These are phyloP conservation scores for Orientallactaga bullata DNA, from an alignment of 2,113 vertebrate species.

Conservation along the genomic window DNA sequence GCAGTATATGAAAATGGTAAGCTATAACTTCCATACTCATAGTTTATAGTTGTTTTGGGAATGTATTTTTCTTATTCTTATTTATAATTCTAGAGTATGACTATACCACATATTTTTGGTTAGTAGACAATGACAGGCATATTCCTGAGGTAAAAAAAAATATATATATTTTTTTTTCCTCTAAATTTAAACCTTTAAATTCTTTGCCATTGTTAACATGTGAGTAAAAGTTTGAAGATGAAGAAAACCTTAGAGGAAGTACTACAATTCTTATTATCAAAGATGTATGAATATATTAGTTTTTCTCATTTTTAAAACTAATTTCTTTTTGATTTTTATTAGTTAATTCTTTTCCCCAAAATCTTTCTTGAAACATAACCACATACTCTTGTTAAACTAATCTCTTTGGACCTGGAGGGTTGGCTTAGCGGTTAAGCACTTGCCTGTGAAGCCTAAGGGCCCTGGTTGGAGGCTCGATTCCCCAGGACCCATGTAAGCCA, in stretches of 20 bases:
- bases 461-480: no score
- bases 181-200: background rate
- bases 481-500: no score
- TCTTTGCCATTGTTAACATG: slow-evolving; percentile 1
- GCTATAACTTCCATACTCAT: background rate
- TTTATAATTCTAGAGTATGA: background rate
- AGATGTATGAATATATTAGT: background rate
- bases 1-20: background rate
- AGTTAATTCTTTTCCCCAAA: background rate
- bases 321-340: slow-evolving; percentile 17
- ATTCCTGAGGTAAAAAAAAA: background rate
- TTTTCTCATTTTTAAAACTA: background rate
- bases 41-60: background rate
- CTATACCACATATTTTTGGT: background rate
- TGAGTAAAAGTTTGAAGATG: background rate
- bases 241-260: background rate
- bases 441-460: no score
- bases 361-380: background rate
- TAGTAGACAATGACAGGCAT: background rate
- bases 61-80: background rate
- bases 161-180: background rate
- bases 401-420: background rate
- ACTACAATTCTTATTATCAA: background rate
- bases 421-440: no score
- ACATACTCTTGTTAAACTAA: fast-evolving